Evolutionary conservation across 2,797 vertebrate genomes (phyloP).

Genomic region (Chrysocyon brachyurus): DNA sequence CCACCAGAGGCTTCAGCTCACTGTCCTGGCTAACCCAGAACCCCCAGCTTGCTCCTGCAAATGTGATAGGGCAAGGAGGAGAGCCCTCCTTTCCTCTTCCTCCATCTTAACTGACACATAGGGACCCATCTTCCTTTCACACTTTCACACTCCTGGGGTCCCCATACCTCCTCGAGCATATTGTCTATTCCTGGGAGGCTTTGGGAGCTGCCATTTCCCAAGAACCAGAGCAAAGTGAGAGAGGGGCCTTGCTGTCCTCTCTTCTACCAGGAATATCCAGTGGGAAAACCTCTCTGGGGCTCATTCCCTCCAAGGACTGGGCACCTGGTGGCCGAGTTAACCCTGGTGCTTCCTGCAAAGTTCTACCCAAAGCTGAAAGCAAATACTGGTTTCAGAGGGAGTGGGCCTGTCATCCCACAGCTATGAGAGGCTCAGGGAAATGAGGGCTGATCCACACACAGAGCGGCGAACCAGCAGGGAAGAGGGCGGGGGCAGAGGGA

Average conservation of each 20-base stretch:
- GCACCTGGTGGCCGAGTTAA: neutral
- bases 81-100: too few relatives aligned
- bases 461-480: neutral
- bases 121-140: neutral
- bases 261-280: neutral
- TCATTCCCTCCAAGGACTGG: neutral
- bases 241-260: neutral
- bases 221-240: neutral
- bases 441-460: rapidly evolving
- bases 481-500: neutral
- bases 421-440: neutral
- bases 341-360: neutral
- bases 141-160: neutral
- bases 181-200: neutral
- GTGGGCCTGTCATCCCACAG: rapidly evolving
- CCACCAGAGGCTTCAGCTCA: neutral
- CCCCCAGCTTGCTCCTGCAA: neutral
- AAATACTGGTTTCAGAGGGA: neutral
- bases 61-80: neutral
- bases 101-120: neutral
- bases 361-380: neutral
- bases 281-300: neutral
- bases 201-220: neutral
- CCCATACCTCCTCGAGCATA: neutral
- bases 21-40: neutral